Base-by-base conservation (phyloP, 2,113 vertebrate genomes). In the Lagopus muta region DNA sequence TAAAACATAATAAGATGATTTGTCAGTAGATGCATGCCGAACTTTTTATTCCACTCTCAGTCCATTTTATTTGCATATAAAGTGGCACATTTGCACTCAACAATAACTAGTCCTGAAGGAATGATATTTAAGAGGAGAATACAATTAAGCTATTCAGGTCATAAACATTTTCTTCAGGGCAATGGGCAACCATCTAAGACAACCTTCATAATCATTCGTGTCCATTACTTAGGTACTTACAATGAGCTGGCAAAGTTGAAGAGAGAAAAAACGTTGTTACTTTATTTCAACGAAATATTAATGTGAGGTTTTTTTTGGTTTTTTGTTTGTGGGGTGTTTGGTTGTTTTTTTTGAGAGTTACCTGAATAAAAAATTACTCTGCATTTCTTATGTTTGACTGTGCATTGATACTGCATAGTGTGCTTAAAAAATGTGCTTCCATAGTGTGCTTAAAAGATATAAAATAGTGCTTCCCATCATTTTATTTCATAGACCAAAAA, bases 61-160 rank as follows among this genome's bases (percentile, higher is more conserved):
- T 79, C 52, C 64, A 91, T 94, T 98, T 96, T 97, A 97, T 98
- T 98, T 98, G 97, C 97, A 98, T 98, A 97, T 98, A 98, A 98
- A 98, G 97, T 97, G 95, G 94, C 76, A 92, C 95, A 97, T 98
- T 98, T 97, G 69, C 83, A 91, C 95, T 98, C 94, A 96, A 97
- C 94, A 97, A 95, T 98, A 97, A 98, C 96, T 95, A 96, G 88
- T 94, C 95, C 96, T 97, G 95, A 97, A 98, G 96, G 96, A 97
- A 91, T 96, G 93, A 94, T 97, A 97, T 97, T 98, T 97, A 98
- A 96, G 97, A 90, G 90, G 93, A 92, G 92, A 97, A 94, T 93
- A 96, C 95, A 96, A 97, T 98, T 97, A 98, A 97, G 94, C 94
- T 88, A 64, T 95, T 95, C 90, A 94, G 96, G 86, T 95, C 94